Conservation (phyloP, 92 coral and sea anemone species). For the Galaxea fascicularis region DNA sequence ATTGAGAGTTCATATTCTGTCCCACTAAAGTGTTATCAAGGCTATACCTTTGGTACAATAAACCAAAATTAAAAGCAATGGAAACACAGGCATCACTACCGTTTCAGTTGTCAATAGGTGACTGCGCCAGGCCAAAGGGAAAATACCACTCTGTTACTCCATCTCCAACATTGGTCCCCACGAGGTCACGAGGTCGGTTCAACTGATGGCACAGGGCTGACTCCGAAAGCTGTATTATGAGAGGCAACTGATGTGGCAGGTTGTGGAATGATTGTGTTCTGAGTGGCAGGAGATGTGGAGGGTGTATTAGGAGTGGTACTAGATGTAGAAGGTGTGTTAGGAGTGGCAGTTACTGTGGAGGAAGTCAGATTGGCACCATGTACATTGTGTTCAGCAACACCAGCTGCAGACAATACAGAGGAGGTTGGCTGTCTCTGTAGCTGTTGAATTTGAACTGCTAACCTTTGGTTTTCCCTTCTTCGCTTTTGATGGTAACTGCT, state of each 20-base stretch:
- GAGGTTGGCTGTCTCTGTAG: background rate
- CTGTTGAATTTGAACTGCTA: slow-evolving; percentile 4
- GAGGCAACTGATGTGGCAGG: background rate
- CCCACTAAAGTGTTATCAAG: too few relatives aligned
- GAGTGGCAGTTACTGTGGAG: background rate
- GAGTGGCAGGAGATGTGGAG: background rate
- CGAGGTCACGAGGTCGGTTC: background rate
- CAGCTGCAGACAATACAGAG: background rate
- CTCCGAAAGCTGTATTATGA: background rate
- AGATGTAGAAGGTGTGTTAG: too few relatives aligned
- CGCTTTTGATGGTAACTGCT: slow-evolving; percentile 36
- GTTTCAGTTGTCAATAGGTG: slow-evolving; percentile 5
- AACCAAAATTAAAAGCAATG: too few relatives aligned
- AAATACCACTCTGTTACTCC: slow-evolving; percentile 12
- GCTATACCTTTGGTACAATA: too few relatives aligned
- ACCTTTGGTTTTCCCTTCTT: slow-evolving; percentile 7
- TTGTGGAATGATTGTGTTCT: background rate
- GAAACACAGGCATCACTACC: slow-evolving; percentile 15
- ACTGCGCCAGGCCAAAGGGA: background rate
- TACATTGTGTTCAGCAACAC: background rate
- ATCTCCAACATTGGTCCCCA: background rate
- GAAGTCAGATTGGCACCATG: background rate
- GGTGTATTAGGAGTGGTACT: too few relatives aligned
- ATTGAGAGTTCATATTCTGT: background rate
- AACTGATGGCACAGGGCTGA: background rate